Percentiles rank a stretch among this genome's conserved stretches.
phyloP scores from a whole-genome alignment of 1,140 invertebrate species.

The Linepithema humile region DNA sequence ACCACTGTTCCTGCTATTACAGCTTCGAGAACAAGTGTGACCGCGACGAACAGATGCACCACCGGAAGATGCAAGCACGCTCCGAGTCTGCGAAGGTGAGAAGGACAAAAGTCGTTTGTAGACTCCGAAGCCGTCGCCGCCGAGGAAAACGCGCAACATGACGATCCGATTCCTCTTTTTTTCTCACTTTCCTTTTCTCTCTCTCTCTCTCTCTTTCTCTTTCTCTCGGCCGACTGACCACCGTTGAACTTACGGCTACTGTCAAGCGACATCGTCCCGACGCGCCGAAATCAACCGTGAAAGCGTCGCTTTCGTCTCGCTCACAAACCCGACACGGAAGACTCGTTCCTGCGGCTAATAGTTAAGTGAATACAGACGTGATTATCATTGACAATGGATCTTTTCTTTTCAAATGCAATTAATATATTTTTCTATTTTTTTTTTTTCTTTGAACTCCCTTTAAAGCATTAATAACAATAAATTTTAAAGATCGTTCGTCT shows the following conservation, averaged over 20 bases:
- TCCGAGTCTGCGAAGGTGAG: conserved; percentile 64
- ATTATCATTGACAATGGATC: neutral
- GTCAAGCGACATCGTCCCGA: conserved; percentile 37
- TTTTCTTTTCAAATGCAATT: neutral
- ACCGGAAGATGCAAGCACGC: conserved; percentile 71
- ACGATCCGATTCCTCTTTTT: conserved; percentile 58
- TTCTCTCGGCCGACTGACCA: conserved; percentile 5
- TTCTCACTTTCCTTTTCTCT: conserved; percentile 35
- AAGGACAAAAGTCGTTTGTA: conserved; percentile 60
- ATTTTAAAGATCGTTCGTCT: no score
- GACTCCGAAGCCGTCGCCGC: conserved; percentile 30
- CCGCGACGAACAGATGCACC: conserved; percentile 76
- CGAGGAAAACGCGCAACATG: conserved; percentile 70
- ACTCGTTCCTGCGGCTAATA: conserved; percentile 22
- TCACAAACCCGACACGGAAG: conserved; percentile 37
- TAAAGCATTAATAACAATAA: neutral
- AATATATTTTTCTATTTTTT: neutral
- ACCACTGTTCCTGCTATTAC: conserved; percentile 64
- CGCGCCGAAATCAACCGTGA: conserved; percentile 28
- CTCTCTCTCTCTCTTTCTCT: neutral
- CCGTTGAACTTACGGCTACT: conserved; percentile 29
- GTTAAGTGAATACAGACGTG: conserved; percentile 45
- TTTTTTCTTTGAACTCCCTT: no score
- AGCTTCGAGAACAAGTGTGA: conserved; percentile 73
- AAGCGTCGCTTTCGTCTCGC: conserved; percentile 43